Base-by-base conservation (phyloP, 2,888 invertebrate genomes). In the Hesperia comma region DNA sequence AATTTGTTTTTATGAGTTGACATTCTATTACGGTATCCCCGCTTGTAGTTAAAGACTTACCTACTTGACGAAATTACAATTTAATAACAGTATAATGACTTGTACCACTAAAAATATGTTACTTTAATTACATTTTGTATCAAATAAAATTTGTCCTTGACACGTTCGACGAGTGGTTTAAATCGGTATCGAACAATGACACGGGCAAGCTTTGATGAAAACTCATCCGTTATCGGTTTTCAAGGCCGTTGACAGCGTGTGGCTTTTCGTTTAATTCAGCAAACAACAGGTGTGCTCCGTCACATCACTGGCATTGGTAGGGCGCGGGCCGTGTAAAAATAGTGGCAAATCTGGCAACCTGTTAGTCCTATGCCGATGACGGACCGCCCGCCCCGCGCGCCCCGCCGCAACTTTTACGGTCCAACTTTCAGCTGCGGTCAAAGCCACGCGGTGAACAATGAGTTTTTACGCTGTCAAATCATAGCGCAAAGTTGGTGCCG, bases 301-400 rank as follows among this genome's bases (percentile, higher is more conserved):
- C 85, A 77, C 90, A 84, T 85, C 91, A 88, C 91, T 87, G 87
- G 69, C 26, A 26, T 26, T 69, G 73, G 73, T 61, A 63, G 58
- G 72, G 76, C 73, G 74, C 84, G 83, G 84, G 82, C 80, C 88
- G 82, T 84, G 86, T 87, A 92, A 92, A 92, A 92, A 91, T 92
- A 88, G 91, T 90, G 86, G 80, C 83, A 85, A 87, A 87, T 87
- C 86, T 84, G 84, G 85, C 91, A 90, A 91, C 92, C 91, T 90
- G 92, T 92, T 92, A 88, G 85, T 80, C 63, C 69, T 54, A 64
- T 67, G 49, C 69, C 69, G 68, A 67, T 74, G 75, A 73, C 75
- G 74, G 74, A 72, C 71, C 72, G 73, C 69, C 75, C 72, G 70
- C 66, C 70, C 70, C 63, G 75, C 72, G 71, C 64, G 69, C 70